These are phyloP conservation scores for Mungos mungo DNA, from an alignment of 2,113 vertebrate species.

Conservation along the genomic window DNA sequence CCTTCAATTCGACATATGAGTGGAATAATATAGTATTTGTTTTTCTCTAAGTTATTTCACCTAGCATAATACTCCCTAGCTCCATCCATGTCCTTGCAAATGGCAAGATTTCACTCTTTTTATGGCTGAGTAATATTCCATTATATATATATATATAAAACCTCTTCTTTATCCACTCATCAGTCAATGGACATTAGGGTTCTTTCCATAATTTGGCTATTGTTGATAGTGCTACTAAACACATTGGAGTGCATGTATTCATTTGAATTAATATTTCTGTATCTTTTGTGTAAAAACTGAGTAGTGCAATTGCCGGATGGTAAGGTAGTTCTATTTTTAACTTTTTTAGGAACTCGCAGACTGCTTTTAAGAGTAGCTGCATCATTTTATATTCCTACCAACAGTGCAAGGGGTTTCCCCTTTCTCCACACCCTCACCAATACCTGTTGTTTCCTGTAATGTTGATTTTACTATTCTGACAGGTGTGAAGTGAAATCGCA, in stretches of 20 bases:
- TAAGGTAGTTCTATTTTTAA: not conserved
- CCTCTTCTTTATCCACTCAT: not conserved
- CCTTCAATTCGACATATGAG: not conserved
- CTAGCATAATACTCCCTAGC: not conserved
- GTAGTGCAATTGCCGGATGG: not conserved
- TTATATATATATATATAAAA: too few species aligned
- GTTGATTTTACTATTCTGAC: not conserved
- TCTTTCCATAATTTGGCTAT: not conserved
- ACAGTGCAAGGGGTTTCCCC: not conserved
- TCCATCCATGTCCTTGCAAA: not conserved
- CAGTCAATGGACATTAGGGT: not conserved
- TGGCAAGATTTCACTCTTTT: not conserved
- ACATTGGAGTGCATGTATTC: not conserved
- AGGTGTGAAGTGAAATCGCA: not conserved
- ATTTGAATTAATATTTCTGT: not conserved
- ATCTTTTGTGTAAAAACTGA: not conserved
- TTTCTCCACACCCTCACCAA: not conserved
- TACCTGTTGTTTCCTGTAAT: not conserved
- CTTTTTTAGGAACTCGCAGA: not conserved
- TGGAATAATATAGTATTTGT: not conserved
- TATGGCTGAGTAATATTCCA: not conserved
- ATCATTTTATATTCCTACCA: not conserved
- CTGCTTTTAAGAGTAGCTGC: not conserved
- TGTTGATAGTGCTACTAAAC: not conserved
- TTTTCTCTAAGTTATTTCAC: not conserved